Percentiles rank a stretch among this genome's conserved stretches.
Evolutionary conservation across 1,140 invertebrate genomes (phyloP).

Genomic region (Pollicipes pollicipes): DNA sequence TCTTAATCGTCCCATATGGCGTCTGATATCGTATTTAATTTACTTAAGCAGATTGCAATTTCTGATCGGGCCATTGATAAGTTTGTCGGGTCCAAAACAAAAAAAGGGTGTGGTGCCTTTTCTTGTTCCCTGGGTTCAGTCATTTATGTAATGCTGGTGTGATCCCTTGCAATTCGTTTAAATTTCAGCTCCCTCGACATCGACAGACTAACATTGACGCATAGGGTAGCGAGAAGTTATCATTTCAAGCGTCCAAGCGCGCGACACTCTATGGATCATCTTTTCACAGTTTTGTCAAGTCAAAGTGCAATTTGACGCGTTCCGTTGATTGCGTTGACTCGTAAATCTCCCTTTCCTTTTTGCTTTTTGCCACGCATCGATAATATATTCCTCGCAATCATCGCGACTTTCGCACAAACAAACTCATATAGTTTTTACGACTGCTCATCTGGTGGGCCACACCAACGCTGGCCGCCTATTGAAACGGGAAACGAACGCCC

Average conservation of each 20-base stretch:
- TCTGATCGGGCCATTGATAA: too few species aligned
- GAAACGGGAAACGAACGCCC: neutral
- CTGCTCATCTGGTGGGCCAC: neutral
- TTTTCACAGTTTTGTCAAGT: neutral
- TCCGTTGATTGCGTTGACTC: neutral
- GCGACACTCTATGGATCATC: neutral
- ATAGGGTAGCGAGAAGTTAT: neutral
- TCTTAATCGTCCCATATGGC: too few species aligned
- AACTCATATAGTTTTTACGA: slow-evolving; percentile 1
- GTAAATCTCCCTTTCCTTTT: neutral
- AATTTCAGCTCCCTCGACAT: neutral
- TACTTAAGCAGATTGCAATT: neutral
- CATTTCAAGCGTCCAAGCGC: neutral
- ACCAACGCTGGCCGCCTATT: neutral
- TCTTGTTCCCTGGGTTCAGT: too few species aligned
- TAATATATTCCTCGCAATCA: neutral
- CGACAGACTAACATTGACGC: too few species aligned
- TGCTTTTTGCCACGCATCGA: neutral
- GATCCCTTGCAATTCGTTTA: too few species aligned
- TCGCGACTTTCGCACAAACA: neutral
- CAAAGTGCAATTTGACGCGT: neutral
- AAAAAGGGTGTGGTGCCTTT: neutral
- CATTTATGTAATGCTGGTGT: too few species aligned
- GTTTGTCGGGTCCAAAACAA: neutral
- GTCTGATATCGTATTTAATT: too few species aligned